Percentiles rank a stretch among this genome's conserved stretches.
Conservation (phyloP, 2,113 vertebrate genomes). For the Accipiter cooperii region DNA sequence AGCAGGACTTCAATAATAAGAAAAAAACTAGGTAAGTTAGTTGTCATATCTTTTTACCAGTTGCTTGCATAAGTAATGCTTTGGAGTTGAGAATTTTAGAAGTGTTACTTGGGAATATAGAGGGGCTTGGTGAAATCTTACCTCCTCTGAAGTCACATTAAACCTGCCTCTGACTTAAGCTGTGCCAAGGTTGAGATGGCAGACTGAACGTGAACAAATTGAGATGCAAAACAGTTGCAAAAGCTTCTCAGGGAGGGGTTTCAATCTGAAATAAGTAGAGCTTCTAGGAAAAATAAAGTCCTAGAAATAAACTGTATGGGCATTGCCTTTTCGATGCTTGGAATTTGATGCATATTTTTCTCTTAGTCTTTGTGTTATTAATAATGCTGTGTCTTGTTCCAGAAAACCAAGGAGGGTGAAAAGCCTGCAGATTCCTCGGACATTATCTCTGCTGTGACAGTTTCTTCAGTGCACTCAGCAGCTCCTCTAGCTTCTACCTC, state of each 20-base stretch:
- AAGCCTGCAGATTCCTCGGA: accelerated
- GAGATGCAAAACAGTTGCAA: not conserved
- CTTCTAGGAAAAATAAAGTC: not conserved
- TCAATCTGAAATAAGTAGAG: not conserved
- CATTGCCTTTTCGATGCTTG: not conserved
- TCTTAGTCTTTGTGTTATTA: not conserved
- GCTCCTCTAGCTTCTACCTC: not conserved
- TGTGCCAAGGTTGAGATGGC: not conserved
- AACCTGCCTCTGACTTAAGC: not conserved
- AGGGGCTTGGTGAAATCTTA: not conserved
- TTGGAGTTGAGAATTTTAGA: not conserved
- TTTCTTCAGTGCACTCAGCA: not conserved
- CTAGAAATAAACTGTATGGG: not conserved
- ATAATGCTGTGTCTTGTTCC: not conserved
- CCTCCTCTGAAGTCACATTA: not conserved
- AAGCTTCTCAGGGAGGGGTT: not conserved
- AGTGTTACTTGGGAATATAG: too few relatives aligned
- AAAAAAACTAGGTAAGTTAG: not conserved
- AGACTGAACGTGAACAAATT: accelerated
- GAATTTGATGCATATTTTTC: not conserved
- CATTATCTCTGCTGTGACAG: not conserved
- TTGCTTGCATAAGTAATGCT: not conserved
- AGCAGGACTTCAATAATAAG: not conserved
- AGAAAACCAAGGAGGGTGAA: not conserved
- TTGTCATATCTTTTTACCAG: not conserved